Evolutionary conservation across 2,888 invertebrate species (phyloP).

Genomic region (Drosophila bunnanda): DNA sequence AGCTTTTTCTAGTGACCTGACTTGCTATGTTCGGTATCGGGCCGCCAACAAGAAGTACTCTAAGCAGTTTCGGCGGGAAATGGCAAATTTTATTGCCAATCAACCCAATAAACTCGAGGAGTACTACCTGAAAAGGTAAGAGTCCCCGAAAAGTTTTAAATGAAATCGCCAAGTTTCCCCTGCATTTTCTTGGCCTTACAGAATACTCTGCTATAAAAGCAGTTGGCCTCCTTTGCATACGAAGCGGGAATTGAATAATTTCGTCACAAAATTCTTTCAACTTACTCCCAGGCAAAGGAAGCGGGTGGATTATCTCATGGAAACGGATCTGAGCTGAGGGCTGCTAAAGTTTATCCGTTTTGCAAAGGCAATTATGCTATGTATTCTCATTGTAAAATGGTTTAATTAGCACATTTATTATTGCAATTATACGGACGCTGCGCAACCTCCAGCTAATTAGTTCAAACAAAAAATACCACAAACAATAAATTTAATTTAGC

Average conservation of each 20-base stretch:
- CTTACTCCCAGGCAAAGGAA: slow-evolving; percentile 26
- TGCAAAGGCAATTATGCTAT: slow-evolving; percentile 37
- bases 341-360: slow-evolving; percentile 8
- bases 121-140: slow-evolving; percentile 47
- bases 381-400: neutral
- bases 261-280: slow-evolving; percentile 50
- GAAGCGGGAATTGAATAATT: slow-evolving; percentile 42
- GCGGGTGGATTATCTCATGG: slow-evolving; percentile 54
- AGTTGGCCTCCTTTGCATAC: slow-evolving; percentile 61
- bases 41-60: slow-evolving; percentile 35
- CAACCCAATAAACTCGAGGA: slow-evolving; percentile 22
- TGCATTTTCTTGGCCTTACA: neutral
- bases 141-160: neutral
- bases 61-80: slow-evolving; percentile 41
- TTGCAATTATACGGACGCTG: slow-evolving; percentile 33
- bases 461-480: slow-evolving; percentile 11
- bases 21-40: slow-evolving; percentile 38
- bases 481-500: slow-evolving; percentile 9
- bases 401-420: slow-evolving; percentile 32
- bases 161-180: neutral
- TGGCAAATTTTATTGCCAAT: slow-evolving; percentile 19
- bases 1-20: slow-evolving; percentile 31
- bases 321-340: slow-evolving; percentile 31
- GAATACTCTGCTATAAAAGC: slow-evolving; percentile 45
- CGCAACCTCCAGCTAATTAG: slow-evolving; percentile 27